These are phyloP conservation scores for Volucella inflata DNA, from an alignment of 2,888 invertebrate species.

Conservation along the genomic window DNA sequence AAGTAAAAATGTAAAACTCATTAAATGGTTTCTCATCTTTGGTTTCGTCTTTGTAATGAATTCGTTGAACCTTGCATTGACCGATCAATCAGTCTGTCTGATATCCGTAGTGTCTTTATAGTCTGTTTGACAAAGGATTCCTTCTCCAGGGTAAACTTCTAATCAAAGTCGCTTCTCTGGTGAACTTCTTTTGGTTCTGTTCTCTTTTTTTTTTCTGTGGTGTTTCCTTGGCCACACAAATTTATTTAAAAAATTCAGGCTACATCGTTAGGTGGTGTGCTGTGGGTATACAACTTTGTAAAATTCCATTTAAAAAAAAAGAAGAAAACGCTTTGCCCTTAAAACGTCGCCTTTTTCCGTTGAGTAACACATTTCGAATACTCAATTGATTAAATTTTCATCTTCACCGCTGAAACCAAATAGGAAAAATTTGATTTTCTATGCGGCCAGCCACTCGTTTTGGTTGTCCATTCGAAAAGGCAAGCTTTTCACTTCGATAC, in stretches of 20 bases:
- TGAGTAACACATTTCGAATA: neutral
- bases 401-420: slow-evolving; percentile 22
- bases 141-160: neutral
- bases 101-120: neutral
- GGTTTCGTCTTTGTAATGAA: slow-evolving; percentile 7
- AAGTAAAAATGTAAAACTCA: too few relatives aligned
- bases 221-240: too few relatives aligned
- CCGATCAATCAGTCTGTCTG: neutral
- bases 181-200: neutral
- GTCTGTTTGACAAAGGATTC: neutral
- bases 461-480: neutral
- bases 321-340: neutral
- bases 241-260: neutral
- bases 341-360: too few relatives aligned
- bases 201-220: neutral
- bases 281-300: neutral
- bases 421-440: slow-evolving; percentile 23
- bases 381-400: slow-evolving; percentile 41
- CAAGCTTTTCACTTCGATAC: neutral
- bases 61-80: neutral
- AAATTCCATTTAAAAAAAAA: neutral
- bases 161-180: neutral
- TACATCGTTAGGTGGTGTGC: neutral
- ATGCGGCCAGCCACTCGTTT: neutral
- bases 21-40: neutral